Percentiles rank a stretch among this genome's conserved stretches.
Evolutionary conservation across 2,113 vertebrate species (phyloP).

Genomic region (Perognathus longimembris): DNA sequence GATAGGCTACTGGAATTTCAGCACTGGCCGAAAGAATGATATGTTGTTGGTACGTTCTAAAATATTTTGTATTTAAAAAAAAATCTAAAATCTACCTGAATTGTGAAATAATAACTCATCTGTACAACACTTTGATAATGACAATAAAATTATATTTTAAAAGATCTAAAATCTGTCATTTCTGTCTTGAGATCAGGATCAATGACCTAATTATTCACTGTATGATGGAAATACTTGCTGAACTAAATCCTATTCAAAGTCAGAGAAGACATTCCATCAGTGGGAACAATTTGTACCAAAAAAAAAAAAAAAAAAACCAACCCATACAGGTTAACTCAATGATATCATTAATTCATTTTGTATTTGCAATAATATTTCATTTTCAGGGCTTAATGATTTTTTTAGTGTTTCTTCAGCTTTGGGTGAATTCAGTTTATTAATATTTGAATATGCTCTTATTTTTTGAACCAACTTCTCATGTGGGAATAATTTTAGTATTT

Average conservation of each 20-base stretch:
- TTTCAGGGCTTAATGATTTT: constrained; percentile 21
- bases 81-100: too few relatives aligned
- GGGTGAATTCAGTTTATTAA: not conserved
- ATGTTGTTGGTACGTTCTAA: not conserved
- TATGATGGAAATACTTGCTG: constrained; percentile 32
- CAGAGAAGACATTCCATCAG: not conserved
- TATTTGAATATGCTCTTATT: not conserved
- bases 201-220: constrained; percentile 22
- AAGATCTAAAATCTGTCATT: not conserved
- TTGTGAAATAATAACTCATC: too few relatives aligned
- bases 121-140: too few relatives aligned
- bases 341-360: not conserved
- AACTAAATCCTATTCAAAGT: constrained; percentile 14
- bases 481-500: not conserved
- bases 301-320: too few relatives aligned
- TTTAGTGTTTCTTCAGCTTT: constrained; percentile 37
- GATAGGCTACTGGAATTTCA: not conserved
- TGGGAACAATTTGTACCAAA: not conserved
- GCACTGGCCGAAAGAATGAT: not conserved
- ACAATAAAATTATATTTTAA: not conserved
- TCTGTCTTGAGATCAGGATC: constrained; percentile 28
- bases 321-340: not conserved
- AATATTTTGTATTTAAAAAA: too few relatives aligned
- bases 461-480: constrained; percentile 31
- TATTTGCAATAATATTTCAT: not conserved